Conservation (phyloP, 2,113 vertebrate genomes). For the Microcebus jonahi region DNA sequence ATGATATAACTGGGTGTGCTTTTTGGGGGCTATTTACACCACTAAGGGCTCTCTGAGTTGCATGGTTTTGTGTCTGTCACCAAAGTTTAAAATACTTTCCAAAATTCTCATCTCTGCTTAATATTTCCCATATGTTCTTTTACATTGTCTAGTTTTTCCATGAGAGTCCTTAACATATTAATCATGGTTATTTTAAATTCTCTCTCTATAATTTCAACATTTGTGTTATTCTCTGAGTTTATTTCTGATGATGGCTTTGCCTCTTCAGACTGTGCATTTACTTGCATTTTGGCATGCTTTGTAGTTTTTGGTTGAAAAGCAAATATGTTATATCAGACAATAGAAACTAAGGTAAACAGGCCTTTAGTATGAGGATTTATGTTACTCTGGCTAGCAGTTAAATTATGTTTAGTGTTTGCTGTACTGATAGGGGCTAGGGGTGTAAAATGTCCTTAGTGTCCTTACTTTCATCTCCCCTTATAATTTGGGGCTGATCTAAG, state of each 20-base stretch:
- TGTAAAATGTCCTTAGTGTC: too few species aligned
- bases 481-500: background rate
- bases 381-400: background rate
- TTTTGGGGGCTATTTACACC: background rate
- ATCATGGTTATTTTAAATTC: background rate
- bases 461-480: background rate
- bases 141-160: background rate
- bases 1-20: background rate
- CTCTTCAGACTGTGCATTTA: background rate
- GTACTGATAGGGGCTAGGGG: background rate
- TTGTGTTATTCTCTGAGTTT: background rate
- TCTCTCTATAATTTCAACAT: background rate
- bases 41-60: background rate
- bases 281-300: background rate
- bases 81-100: background rate
- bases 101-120: background rate
- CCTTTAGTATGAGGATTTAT: background rate
- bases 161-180: background rate
- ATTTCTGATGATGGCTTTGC: background rate
- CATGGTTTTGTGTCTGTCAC: background rate
- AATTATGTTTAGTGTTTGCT: background rate
- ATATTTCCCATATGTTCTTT: background rate
- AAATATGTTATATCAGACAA: background rate
- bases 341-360: background rate
- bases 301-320: background rate